Evolutionary conservation across 2,113 vertebrate species (phyloP), one percentile per base, ranked within the genome.

Genomic region (Rhinogobius similis): DNA sequence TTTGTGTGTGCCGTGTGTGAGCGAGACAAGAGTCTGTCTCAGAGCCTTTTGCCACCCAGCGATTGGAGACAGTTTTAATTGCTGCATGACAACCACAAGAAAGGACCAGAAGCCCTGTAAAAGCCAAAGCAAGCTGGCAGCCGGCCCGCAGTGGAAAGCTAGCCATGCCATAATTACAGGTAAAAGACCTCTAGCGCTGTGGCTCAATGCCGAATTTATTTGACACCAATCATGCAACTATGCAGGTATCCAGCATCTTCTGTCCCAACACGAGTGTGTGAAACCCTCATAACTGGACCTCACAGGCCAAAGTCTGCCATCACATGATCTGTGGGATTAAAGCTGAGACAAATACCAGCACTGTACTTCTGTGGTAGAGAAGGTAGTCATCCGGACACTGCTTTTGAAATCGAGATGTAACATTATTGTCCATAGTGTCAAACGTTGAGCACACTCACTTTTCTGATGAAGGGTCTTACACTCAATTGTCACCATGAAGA

Each of bases 141-240:
- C 92, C 91, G 90, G 95, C 96, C 95, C 95, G 92, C 91, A 93
- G 94, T 94, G 94, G 95, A 96, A 95, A 92, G 94, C 92, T 94
- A 94, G 95, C 95, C 95, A 94, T 94, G 94, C 90, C 91, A 86
- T 97, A 97, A 98, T 98, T 98, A 97, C 95, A 98, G 95, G 94
- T 95, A 95, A 95, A 88, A 88, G 88, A 92, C 89, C 89, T 91
- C 85, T 88, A 87, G 87, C 87, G 83, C 85, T 88, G 86, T 77
- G 85, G 87, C 83, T 89, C 84, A 90, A 79, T 81, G 81, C 87
- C 80, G 46, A 85, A 87, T 88, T 91, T 90, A 90, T 89, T 85
- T 84, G 87, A 92, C 87, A 90, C 82, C 89, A 87, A 89, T 90
- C 90, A 89, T 72, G 71, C 86, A 91, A 81, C 82, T 89, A 92